These are phyloP conservation scores for Hydrochoerus hydrochaeris DNA, from an alignment of 2,113 vertebrate species.

Conservation along the genomic window DNA sequence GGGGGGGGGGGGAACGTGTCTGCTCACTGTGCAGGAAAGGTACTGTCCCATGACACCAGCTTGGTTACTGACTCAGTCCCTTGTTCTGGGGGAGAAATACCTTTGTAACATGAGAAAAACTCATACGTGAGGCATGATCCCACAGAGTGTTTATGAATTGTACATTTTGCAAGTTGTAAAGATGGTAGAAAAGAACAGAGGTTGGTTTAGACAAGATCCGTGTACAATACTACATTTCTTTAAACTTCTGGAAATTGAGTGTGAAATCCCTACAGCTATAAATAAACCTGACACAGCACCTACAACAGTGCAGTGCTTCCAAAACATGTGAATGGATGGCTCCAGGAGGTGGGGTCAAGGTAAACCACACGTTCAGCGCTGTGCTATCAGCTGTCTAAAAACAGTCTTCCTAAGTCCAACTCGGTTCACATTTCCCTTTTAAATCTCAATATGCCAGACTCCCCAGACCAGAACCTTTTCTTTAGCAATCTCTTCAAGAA, in stretches of 20 bases:
- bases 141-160: neutral
- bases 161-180: constrained; percentile 27
- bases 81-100: neutral
- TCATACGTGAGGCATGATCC: neutral
- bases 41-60: neutral
- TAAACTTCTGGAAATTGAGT: neutral
- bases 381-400: neutral
- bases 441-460: neutral
- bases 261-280: neutral
- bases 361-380: neutral
- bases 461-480: neutral
- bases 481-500: constrained; percentile 21
- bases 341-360: neutral
- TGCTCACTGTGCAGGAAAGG: neutral
- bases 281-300: neutral
- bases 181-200: neutral
- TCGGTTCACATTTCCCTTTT: neutral
- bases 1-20: neutral
- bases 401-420: neutral
- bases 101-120: neutral
- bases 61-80: neutral
- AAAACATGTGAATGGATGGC: neutral
- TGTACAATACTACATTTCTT: neutral
- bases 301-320: neutral
- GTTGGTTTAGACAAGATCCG: neutral